These are phyloP conservation scores for Arctia plantaginis DNA, from an alignment of 2,888 invertebrate species.

Conservation along the genomic window DNA sequence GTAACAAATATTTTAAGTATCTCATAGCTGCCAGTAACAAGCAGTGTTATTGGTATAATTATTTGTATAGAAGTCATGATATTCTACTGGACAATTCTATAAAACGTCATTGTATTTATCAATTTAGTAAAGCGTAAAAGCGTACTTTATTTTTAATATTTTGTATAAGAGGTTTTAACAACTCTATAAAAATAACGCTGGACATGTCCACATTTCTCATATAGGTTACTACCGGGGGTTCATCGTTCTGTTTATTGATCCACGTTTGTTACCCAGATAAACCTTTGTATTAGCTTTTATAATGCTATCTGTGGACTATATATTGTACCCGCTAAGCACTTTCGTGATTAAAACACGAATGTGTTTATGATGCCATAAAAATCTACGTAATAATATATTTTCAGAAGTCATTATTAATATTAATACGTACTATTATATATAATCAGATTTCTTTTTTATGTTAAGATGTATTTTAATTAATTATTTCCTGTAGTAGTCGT, in stretches of 20 bases:
- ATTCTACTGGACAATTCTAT: background rate
- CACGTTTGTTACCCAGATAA: slow-evolving; percentile 83
- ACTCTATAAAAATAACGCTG: slow-evolving; percentile 57
- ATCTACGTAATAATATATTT: slow-evolving; percentile 30
- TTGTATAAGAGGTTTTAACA: slow-evolving; percentile 47
- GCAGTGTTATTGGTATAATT: too few relatives aligned
- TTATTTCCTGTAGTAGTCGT: too few relatives aligned
- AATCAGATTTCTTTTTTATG: background rate
- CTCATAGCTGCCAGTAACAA: background rate
- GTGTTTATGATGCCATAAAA: slow-evolving; percentile 46
- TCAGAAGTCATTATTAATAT: slow-evolving; percentile 36
- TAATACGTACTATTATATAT: slow-evolving; percentile 12
- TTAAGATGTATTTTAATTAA: too few relatives aligned
- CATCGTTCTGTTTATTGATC: slow-evolving; percentile 84
- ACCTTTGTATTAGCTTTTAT: slow-evolving; percentile 83
- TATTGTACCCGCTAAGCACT: slow-evolving; percentile 56
- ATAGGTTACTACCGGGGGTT: slow-evolving; percentile 83
- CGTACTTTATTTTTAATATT: background rate
- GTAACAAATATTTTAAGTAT: background rate
- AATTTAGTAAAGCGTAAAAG: background rate
- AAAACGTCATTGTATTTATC: background rate
- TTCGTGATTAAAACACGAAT: slow-evolving; percentile 54
- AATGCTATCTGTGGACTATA: slow-evolving; percentile 76
- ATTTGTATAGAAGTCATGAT: too few relatives aligned
- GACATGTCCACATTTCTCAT: slow-evolving; percentile 78